Evolutionary conservation across 1,140 invertebrate genomes (phyloP), one percentile per base, ranked within the genome.

Genomic region (Papilio machaon): DNA sequence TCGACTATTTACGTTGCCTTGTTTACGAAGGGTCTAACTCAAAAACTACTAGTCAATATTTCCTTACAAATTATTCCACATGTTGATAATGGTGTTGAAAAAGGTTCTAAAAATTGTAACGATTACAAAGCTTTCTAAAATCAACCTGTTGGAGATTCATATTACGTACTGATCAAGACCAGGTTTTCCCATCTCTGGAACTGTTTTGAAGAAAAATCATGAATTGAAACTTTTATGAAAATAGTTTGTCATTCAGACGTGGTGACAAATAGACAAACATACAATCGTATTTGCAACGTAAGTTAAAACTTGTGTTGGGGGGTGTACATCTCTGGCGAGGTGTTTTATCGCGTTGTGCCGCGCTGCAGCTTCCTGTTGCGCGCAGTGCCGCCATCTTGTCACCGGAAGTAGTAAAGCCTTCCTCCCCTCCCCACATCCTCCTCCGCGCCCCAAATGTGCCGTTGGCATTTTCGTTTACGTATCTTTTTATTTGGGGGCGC

Each of bases 361-460:
- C 83, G 83, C 85, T 85, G 82, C 87, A 89, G 90, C 90, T 90
- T 93, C 92, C 91, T 88, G 88, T 75, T 80, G 85, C 85, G 84
- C 82, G 87, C 88, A 89, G 88, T 88, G 91, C 84, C 84, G 90
- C 91, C 90, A 91, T 92, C 90, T 92, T 92, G 91, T 88, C 88
- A 87, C 82, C 88, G 92, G 91, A 92, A 92, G 91, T 94, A 91
- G 92, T 94, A 94, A 94, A 94, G 88, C 89, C 92, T 92, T 92
- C 92, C 90, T 88, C 80, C 85, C 83, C 87, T 83, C 88, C 58
- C 58, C n/a, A n/a, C 64, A 38, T 79, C 89, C 83, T 82, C 89
- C 83, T 85, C 79, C 88, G 87, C 73, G 82, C 81, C 79, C 54
- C 80, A 77, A 87, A 87, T 84, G 86, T 86, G 84, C 80, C 87